Conservation (phyloP, 2,113 vertebrate species). For the Ondatra zibethicus region DNA sequence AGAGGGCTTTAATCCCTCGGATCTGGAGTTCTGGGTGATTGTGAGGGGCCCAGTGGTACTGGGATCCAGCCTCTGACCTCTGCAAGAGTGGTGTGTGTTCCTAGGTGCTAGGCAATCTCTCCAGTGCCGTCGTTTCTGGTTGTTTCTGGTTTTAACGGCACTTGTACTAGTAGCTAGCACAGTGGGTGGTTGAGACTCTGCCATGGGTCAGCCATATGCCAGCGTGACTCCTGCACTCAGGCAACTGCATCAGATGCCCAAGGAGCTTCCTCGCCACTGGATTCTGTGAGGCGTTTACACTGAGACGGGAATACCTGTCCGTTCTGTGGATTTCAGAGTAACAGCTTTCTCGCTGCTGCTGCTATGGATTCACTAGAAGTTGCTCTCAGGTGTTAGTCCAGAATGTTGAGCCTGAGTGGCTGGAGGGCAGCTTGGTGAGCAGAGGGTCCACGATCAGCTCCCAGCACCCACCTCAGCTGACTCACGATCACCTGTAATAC, state of each 20-base stretch:
- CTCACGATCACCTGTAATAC: neutral
- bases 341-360: slow-evolving; percentile 34
- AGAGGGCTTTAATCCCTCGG: too few species aligned
- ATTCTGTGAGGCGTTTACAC: neutral
- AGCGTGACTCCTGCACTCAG: slow-evolving; percentile 52
- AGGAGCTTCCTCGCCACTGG: neutral
- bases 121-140: too few species aligned
- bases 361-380: neutral
- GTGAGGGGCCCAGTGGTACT: neutral
- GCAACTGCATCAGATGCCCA: neutral
- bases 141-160: slow-evolving; percentile 53
- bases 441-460: neutral
- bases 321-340: slow-evolving; percentile 53
- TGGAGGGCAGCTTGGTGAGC: neutral
- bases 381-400: neutral
- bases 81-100: too few species aligned
- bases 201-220: slow-evolving; percentile 47
- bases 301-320: slow-evolving; percentile 5
- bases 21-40: neutral
- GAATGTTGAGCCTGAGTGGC: neutral
- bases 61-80: too few species aligned
- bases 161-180: slow-evolving; percentile 69
- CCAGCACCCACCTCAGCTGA: neutral
- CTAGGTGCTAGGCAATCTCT: neutral
- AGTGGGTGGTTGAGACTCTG: slow-evolving; percentile 59